Base-by-base conservation (phyloP, 23 tunicate species). In the Phallusia fumigata region DNA sequence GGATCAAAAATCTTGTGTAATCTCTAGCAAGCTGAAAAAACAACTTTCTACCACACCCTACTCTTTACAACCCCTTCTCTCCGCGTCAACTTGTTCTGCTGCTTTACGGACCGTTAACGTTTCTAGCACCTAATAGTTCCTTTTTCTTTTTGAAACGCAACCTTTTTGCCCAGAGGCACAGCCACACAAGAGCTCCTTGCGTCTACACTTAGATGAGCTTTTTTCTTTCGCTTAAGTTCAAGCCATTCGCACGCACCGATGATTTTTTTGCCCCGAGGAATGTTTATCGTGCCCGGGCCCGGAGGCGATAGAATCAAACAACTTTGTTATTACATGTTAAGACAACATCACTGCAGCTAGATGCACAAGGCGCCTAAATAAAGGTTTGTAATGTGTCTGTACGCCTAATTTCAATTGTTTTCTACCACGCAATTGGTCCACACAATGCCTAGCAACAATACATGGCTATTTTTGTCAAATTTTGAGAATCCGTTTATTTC, bases 11-110 rank as follows among this genome's bases (percentile, higher is more conserved):
- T 40, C 5, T 3, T 40, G 47, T 40, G 47, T 40, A 40, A 40
- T 40, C 69, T 58, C 13, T 16, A 16, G 8, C 69, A 58, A 58
- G 69, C 69, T 58, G 69, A 1, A 58, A 58, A 22, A 58, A 58
- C 69, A 58, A 58, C 69, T 58, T 58, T 21, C 69, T 58, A 58
- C 69, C 69, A 58, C 69, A 58, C 69, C 69, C 69, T 21, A 24
- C 16, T 6, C 28, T 8, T 13, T 3, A 24, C 28, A 21, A 58
- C 16, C 69, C 13, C 69, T 3, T 3, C 47, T 40, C 47, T 40
- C 10, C 47, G 47, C 47, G 5, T 40, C 47, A 5, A 58, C 69
- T 58, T 58, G 69, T 58, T 58, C 13, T 58, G 69, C 69, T 24
- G 28, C 69, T 58, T 58, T 58, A 58, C 11, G 69, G 69, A 22